These are phyloP conservation scores for Sylvilagus bachmani DNA, from an alignment of 2,113 vertebrate genomes.

Conservation along the genomic window DNA sequence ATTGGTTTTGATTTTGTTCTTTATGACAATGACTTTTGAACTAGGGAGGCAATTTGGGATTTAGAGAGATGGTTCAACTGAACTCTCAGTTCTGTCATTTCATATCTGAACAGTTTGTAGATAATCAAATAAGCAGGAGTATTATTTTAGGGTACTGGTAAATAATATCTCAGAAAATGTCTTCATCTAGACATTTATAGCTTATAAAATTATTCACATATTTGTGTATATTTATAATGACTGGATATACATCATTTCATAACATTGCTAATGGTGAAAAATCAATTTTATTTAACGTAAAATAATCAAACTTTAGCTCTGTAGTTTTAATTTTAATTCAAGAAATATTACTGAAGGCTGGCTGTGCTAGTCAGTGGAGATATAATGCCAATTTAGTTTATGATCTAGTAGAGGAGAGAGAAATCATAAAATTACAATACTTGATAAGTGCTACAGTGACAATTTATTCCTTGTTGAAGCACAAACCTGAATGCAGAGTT, in stretches of 20 bases:
- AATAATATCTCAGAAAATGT: not conserved
- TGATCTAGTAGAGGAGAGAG: not conserved
- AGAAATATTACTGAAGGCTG: not conserved
- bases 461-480: not conserved
- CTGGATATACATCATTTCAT: not conserved
- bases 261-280: not conserved
- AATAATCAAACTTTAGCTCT: not conserved
- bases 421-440: not conserved
- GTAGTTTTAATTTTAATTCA: conserved; percentile 43
- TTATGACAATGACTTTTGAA: conserved; percentile 10
- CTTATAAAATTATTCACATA: not conserved
- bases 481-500: not conserved
- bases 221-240: not conserved
- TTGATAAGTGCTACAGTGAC: not conserved
- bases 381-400: conserved; percentile 1
- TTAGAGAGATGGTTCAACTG: not conserved
- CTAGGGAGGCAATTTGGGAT: not conserved
- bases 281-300: conserved; percentile 31
- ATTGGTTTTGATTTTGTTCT: not conserved
- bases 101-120: not conserved
- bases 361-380: not conserved
- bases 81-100: conserved; percentile 40
- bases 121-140: not conserved
- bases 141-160: not conserved
- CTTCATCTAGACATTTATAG: not conserved